Conservation (phyloP, 1,140 invertebrate genomes). For the Chlorops oryzae region DNA sequence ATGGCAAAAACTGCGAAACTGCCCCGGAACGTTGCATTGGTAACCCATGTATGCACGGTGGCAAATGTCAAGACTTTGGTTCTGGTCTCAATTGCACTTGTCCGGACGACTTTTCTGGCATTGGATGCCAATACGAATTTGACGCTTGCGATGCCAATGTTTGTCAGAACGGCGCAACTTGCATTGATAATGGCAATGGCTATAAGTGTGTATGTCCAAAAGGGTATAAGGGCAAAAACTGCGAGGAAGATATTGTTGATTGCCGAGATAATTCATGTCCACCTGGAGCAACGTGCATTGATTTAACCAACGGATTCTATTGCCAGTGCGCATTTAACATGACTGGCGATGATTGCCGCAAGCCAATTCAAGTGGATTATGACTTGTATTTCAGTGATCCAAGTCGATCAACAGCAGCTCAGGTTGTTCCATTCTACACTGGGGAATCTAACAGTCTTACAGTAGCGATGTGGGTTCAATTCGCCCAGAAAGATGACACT, state of each 20-base stretch:
- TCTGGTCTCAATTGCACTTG: conserved; percentile 92
- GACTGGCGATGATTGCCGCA: conserved; percentile 92
- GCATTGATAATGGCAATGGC: conserved; percentile 74
- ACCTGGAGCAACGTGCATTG: conserved; percentile 87
- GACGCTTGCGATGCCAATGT: conserved; percentile 81
- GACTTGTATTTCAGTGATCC: conserved; percentile 92
- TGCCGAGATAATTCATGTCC: conserved; percentile 93
- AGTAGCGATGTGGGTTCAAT: conserved; percentile 93
- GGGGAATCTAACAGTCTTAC: conserved; percentile 72
- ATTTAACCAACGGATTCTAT: conserved; percentile 86
- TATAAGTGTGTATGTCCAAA: conserved; percentile 81
- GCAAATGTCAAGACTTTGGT: conserved; percentile 89
- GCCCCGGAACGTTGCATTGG: conserved; percentile 93
- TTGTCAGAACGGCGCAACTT: conserved; percentile 90
- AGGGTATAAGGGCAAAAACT: conserved; percentile 77
- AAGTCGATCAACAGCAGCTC: conserved; percentile 76
- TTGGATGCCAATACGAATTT: conserved; percentile 90
- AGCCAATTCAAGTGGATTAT: conserved; percentile 94
- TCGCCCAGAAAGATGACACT: conserved; percentile 78
- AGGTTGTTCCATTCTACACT: conserved; percentile 83
- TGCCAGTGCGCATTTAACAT: conserved; percentile 95
- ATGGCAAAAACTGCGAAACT: conserved; percentile 91
- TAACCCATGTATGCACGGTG: conserved; percentile 92
- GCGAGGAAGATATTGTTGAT: conserved; percentile 87
- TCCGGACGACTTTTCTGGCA: conserved; percentile 73